These are phyloP conservation scores for Helicoverpa armigera DNA, from an alignment of 1,140 invertebrate genomes.

Conservation along the genomic window DNA sequence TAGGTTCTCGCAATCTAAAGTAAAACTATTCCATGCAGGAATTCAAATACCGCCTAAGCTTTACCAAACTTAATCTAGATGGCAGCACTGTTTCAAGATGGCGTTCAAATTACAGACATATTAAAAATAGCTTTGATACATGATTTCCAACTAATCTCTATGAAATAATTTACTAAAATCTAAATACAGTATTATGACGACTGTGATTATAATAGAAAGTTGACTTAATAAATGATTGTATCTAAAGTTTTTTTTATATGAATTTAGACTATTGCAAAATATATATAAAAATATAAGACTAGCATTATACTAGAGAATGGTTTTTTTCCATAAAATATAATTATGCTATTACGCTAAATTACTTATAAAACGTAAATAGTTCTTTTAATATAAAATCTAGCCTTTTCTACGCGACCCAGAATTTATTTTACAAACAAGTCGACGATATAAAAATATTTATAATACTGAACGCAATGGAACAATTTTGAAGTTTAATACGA, in stretches of 20 bases:
- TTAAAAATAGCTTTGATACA: slow-evolving; percentile 12
- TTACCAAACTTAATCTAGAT: slow-evolving; percentile 15
- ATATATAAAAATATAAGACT: slow-evolving; percentile 46
- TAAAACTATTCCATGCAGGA: not conserved
- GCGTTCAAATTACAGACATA: slow-evolving; percentile 26
- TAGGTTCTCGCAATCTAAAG: not conserved
- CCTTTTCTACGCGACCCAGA: slow-evolving; percentile 18
- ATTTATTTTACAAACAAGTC: not conserved
- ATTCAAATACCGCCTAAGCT: not conserved
- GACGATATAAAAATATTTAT: slow-evolving; percentile 8
- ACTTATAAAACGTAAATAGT: slow-evolving; percentile 9
- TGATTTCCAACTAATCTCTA: slow-evolving; percentile 9
- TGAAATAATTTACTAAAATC: slow-evolving; percentile 41
- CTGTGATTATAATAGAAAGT: slow-evolving; percentile 19
- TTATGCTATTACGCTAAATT: slow-evolving; percentile 41
- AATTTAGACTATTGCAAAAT: slow-evolving; percentile 14
- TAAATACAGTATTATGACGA: slow-evolving; percentile 45
- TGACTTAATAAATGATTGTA: slow-evolving; percentile 1
- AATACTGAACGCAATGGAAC: slow-evolving; percentile 42
- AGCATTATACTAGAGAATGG: slow-evolving; percentile 34
- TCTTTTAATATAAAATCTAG: slow-evolving; percentile 16
- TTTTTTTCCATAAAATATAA: slow-evolving; percentile 33
- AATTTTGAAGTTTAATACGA: slow-evolving; percentile 2
- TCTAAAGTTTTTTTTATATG: not conserved
- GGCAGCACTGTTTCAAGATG: slow-evolving; percentile 40